Conservation (phyloP, 2,797 vertebrate genomes). For the Lycodopsis pacificus region DNA sequence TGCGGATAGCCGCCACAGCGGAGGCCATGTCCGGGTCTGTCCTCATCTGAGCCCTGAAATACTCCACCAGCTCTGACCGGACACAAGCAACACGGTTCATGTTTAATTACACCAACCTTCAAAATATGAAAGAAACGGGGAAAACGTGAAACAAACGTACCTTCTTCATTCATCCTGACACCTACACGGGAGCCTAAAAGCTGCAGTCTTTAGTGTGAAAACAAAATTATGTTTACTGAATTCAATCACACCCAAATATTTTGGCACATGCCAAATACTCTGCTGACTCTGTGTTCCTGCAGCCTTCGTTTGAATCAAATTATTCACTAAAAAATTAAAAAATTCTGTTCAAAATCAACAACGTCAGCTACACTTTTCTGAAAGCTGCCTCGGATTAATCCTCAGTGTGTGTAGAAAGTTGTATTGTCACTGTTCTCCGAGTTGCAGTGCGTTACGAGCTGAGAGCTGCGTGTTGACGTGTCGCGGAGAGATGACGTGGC, state of each 20-base stretch:
- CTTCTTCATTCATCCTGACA: constrained; percentile 79
- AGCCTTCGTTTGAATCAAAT: not conserved
- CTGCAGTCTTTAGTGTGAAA: not conserved
- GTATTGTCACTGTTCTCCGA: not conserved
- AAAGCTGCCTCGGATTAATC: accelerated
- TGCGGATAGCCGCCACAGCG: constrained; percentile 94
- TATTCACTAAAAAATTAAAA: accelerated
- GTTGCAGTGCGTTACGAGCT: constrained; percentile 10
- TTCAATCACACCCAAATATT: not conserved
- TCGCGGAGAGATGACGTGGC: constrained; percentile 56
- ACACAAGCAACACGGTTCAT: not conserved
- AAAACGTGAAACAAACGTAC: constrained; percentile 41
- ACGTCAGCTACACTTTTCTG: accelerated
- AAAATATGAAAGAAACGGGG: accelerated
- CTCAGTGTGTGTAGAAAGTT: not conserved
- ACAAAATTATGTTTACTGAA: not conserved
- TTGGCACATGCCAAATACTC: constrained; percentile 12
- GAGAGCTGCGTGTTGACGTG: constrained; percentile 42
- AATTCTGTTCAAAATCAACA: accelerated
- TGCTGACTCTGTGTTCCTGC: not conserved
- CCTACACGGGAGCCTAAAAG: not conserved
- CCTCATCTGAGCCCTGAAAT: constrained; percentile 92
- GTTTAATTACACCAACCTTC: accelerated
- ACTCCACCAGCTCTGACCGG: constrained; percentile 89
- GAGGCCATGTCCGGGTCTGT: constrained; percentile 94